Evolutionary conservation across 2,888 invertebrate species (phyloP), one percentile per base, ranked within the genome.

Genomic region (Eristalinus sepulchralis): DNA sequence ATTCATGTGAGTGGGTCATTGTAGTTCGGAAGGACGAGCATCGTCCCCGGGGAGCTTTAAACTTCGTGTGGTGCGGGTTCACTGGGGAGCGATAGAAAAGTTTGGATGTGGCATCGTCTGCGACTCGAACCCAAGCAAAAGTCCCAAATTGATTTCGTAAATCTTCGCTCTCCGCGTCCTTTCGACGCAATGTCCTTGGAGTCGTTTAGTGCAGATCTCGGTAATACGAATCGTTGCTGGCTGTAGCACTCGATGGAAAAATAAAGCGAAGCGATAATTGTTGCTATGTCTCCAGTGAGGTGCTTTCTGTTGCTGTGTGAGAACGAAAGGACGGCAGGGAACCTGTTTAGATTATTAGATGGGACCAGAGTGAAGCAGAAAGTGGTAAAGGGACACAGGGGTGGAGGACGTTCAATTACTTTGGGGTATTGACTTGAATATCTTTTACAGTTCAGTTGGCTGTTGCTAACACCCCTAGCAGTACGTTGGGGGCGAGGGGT

Each of bases 241-340:
- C 39, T 17, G 47, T 47, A 27, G 27, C 27, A 17, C 17, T 80
- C 72, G 39, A 81, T 59, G 22, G 77, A 72, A 76, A 67, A 76
- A n/a, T n/a, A n/a, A n/a, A n/a, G n/a, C 80, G 76, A 80, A 81
- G 84, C 80, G 72, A 85, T 85, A 85, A 85, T 81, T 85, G 84
- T 85, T 85, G 84, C 84, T 81, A 67, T 77, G 81, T 81, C 84
- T 72, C 72, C 31, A 64, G 71, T 53, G 84, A 57, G 66, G 71
- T 67, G 17, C 24, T 27, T 5, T 27, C 2, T 22, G 36, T 24
- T n/a, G 33, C 33, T n/a, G 27, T 4, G 57, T 11, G 24, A 57
- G 13, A 24, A 71, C 59, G 66, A 79, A 66, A 79, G 27, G 67
- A 59, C 67, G 66, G 55, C 24, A 53, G 47, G 33, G 76, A 71